These are phyloP conservation scores for Bradysia coprophila DNA, from an alignment of 1,140 invertebrate species.

Conservation along the genomic window DNA sequence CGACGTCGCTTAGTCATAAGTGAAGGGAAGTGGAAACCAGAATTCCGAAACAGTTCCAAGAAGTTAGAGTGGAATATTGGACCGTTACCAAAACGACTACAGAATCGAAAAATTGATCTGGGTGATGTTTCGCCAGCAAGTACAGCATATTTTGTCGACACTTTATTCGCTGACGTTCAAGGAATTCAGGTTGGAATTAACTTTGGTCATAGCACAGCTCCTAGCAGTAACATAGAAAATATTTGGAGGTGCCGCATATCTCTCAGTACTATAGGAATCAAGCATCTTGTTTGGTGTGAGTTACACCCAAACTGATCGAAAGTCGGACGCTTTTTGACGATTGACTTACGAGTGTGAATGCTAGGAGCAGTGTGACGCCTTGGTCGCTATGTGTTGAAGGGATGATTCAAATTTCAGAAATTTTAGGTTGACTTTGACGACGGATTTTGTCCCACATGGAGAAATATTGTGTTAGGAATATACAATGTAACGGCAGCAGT, in stretches of 20 bases:
- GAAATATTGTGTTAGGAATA: constrained; percentile 41
- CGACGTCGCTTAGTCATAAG: not conserved
- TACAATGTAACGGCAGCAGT: constrained; percentile 41
- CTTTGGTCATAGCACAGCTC: too few species aligned
- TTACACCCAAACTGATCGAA: too few species aligned
- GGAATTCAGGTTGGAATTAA: constrained; percentile 26
- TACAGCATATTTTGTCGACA: constrained; percentile 29
- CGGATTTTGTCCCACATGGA: constrained; percentile 53
- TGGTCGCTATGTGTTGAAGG: not conserved
- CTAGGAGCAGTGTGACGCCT: too few species aligned
- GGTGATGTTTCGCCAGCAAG: constrained; percentile 39
- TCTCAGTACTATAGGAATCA: too few species aligned
- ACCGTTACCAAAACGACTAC: not conserved
- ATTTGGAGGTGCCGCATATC: too few species aligned
- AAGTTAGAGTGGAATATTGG: not conserved
- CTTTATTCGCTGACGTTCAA: constrained; percentile 30
- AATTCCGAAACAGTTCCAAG: not conserved
- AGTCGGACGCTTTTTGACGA: too few species aligned
- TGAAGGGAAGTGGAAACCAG: not conserved
- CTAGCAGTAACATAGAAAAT: too few species aligned
- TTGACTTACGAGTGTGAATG: too few species aligned
- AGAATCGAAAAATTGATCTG: constrained; percentile 30
- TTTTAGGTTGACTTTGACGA: constrained; percentile 45
- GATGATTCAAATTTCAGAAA: constrained; percentile 4
- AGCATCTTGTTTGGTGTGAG: too few species aligned